A percentile compares a stretch with the other conserved stretches of the same genome.
Evolutionary conservation across 2,888 invertebrate genomes (phyloP).

Genomic region (Meghimatium bilineatum): DNA sequence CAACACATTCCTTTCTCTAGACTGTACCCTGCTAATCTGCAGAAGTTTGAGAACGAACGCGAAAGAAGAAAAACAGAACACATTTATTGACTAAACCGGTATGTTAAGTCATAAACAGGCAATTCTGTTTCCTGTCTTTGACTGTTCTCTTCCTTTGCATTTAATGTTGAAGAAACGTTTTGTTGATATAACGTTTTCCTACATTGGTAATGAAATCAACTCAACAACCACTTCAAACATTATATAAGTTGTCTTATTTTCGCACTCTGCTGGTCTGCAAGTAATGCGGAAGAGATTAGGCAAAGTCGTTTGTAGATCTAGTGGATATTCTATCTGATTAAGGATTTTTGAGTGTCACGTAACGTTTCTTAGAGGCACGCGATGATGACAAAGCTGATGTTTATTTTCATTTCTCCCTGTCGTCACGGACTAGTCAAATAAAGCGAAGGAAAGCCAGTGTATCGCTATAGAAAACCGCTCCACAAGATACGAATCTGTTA

Average conservation of each 20-base stretch:
- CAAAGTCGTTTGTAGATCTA: background rate
- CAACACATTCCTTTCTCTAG: no score
- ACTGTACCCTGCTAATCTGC: no score
- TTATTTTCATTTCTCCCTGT: slow-evolving; percentile 21
- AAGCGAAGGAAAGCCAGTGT: background rate
- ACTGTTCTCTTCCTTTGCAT: no score
- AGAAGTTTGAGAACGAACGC: no score
- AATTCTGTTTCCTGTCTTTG: no score
- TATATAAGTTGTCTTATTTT: background rate
- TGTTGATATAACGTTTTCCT: no score
- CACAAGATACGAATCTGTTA: slow-evolving; percentile 1
- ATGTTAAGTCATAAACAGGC: no score
- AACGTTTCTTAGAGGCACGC: slow-evolving; percentile 4
- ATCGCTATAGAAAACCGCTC: background rate
- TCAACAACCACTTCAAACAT: background rate
- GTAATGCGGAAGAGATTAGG: background rate
- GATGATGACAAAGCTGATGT: slow-evolving; percentile 25
- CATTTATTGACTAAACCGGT: no score
- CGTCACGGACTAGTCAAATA: slow-evolving; percentile 8
- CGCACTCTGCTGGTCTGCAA: background rate
- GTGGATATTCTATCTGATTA: background rate
- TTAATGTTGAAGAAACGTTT: no score
- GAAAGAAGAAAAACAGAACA: no score
- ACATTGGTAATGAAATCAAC: no score
- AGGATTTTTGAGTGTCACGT: background rate